Conservation (phyloP, 1,140 invertebrate species). For the Ips typographus region DNA sequence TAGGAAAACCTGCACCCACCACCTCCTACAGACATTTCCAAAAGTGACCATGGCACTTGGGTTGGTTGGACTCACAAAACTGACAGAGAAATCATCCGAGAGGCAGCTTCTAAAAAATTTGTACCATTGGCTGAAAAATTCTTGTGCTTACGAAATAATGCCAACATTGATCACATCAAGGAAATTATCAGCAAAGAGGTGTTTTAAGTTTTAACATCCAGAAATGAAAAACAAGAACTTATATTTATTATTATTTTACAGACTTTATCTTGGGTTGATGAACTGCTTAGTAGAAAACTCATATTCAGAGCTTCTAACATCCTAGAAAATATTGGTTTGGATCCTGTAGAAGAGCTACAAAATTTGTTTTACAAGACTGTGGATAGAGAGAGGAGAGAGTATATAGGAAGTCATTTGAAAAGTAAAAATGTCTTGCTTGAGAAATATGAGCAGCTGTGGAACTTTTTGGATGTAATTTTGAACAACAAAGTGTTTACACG, state of each 20-base stretch:
- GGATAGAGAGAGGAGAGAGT: conserved; percentile 58
- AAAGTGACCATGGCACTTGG: conserved; percentile 50
- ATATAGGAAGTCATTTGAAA: conserved; percentile 60
- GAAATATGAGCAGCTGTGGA: conserved; percentile 56
- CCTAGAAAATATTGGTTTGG: conserved; percentile 60
- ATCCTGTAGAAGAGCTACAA: conserved; percentile 59
- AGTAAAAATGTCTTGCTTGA: conserved; percentile 53
- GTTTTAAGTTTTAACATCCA: conserved; percentile 18
- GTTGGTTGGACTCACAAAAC: conserved; percentile 57
- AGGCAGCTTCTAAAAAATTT: conserved; percentile 67
- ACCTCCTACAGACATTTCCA: conserved; percentile 44
- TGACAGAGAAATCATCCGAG: conserved; percentile 62
- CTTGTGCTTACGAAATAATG: conserved; percentile 57
- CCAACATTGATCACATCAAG: conserved; percentile 55
- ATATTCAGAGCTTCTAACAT: conserved; percentile 65
- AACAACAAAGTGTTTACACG: conserved; percentile 45
- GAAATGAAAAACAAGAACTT: background rate
- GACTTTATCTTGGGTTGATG: conserved; percentile 63
- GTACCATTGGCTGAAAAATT: conserved; percentile 61
- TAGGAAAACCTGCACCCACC: conserved; percentile 21
- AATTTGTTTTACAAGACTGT: conserved; percentile 56
- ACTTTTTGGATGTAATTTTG: conserved; percentile 59
- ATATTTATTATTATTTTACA: conserved; percentile 44
- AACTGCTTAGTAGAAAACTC: conserved; percentile 62
- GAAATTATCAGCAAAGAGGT: conserved; percentile 61